Evolutionary conservation across 2,797 vertebrate species (phyloP), one percentile per base, ranked within the genome.

Genomic region (Rhinatrema bivittatum): DNA sequence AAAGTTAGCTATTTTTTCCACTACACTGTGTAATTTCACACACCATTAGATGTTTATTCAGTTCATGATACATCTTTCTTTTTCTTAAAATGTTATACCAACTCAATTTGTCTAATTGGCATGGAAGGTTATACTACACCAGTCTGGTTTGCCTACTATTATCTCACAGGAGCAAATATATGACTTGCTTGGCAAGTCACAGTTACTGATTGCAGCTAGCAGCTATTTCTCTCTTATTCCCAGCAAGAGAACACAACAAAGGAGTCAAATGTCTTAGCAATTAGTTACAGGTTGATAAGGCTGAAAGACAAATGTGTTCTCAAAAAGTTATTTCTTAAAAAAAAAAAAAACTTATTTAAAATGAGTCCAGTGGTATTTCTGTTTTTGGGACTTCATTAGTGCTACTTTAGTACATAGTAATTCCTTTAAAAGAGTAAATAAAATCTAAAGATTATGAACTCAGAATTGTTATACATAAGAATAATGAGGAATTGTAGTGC

Each of bases 191-290:
- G 17, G 25, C 24, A 32, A 30, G 12, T 29, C 29, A 50, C 36
- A 36, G 58, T 56, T 62, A 53, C 11, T 29, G 16, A 14, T 35
- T 53, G 36, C 48, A 42, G 42, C 22, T 54, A 33, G 22, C 4
- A 33, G 22, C 4, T 32, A 13, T 26, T 38, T 35, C 50, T 16
- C 23, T 12, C 17, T 7, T 26, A n/a, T 30, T 60, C 53, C 32
- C 53, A 36, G 40, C 5, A 68, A 50, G 52, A 45, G 7, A 47
- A 7, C 22, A n/a, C 22, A 32, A 16, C 9, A 42, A 42, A 60
- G 65, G 22, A 47, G 19, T 32, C 42, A 30, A 19, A 51, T 68
- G 41, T 53, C 45, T 43, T 2, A 56, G 25, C 23, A 60, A 69
- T 58, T 50, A 69, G 44, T 43, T 36, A 46, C 10, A 36, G 38